phyloP scores from a whole-genome alignment of 2,888 invertebrate species.

The Marronus borbonicus region DNA sequence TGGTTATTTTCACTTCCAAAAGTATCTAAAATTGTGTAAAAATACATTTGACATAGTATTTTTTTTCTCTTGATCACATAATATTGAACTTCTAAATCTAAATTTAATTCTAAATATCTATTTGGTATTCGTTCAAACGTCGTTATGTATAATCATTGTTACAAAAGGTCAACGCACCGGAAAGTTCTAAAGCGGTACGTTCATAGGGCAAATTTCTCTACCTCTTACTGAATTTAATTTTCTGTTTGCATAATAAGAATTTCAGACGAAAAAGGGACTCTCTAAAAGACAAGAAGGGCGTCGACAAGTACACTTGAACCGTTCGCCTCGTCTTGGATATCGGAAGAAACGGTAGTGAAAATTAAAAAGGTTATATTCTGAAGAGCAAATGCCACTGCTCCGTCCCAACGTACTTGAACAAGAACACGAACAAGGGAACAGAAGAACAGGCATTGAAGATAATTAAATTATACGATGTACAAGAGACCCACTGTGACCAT shows the following conservation, averaged over 20 bases:
- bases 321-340: background rate
- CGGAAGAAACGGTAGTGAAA: background rate
- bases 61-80: no score
- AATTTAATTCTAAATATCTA: no score
- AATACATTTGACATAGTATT: no score
- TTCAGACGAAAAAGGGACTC: background rate
- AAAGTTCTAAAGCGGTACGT: no score
- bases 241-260: background rate
- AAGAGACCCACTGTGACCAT: background rate
- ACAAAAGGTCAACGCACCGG: no score
- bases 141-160: no score
- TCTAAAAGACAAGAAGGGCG: background rate
- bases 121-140: no score
- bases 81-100: no score
- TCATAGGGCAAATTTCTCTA: no score
- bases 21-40: no score
- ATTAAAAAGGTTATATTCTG: background rate
- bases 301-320: conserved; percentile 16
- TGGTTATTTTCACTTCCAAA: no score
- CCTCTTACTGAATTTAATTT: conserved; percentile 3
- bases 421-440: background rate
- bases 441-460: conserved; percentile 10
- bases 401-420: background rate
- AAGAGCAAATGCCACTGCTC: background rate
- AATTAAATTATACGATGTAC: conserved; percentile 28